Percentiles rank a stretch among this genome's conserved stretches.
Evolutionary conservation across 2,797 vertebrate species (phyloP).

Genomic region (Tokudaia muenninki): DNA sequence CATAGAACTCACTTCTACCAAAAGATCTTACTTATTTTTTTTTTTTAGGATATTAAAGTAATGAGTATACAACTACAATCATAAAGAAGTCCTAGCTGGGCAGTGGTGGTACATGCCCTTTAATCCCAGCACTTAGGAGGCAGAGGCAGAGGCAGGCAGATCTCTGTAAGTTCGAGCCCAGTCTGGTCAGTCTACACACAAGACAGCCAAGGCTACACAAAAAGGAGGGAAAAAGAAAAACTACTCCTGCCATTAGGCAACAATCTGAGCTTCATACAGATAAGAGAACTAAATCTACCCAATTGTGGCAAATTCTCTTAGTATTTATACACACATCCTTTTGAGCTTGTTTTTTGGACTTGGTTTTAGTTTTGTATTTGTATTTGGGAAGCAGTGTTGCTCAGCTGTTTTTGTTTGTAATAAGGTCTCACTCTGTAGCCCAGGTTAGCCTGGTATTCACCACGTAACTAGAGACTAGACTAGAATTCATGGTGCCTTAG

Average conservation of each 20-base stretch:
- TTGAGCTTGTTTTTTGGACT: neutral
- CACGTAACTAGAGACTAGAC: neutral
- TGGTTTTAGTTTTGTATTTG: neutral
- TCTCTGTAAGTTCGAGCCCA: neutral
- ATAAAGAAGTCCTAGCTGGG: neutral
- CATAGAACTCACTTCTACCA: neutral
- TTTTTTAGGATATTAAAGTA: neutral
- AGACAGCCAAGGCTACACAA: neutral
- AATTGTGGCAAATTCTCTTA: neutral
- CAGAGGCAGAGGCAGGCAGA: neutral
- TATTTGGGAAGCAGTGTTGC: neutral
- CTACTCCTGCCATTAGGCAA: accelerated
- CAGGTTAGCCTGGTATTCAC: neutral
- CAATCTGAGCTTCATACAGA: neutral
- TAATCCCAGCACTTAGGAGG: neutral
- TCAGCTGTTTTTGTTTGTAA: neutral
- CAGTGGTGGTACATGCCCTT: neutral
- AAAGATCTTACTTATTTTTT: neutral
- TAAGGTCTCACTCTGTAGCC: neutral
- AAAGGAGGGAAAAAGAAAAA: neutral
- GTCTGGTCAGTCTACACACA: neutral
- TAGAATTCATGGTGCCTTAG: neutral
- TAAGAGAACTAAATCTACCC: neutral
- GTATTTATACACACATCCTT: neutral
- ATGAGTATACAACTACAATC: neutral